Evolutionary conservation across 2,113 vertebrate species (phyloP), one percentile per base, ranked within the genome.

Genomic region (Prochilodus magdalenae): DNA sequence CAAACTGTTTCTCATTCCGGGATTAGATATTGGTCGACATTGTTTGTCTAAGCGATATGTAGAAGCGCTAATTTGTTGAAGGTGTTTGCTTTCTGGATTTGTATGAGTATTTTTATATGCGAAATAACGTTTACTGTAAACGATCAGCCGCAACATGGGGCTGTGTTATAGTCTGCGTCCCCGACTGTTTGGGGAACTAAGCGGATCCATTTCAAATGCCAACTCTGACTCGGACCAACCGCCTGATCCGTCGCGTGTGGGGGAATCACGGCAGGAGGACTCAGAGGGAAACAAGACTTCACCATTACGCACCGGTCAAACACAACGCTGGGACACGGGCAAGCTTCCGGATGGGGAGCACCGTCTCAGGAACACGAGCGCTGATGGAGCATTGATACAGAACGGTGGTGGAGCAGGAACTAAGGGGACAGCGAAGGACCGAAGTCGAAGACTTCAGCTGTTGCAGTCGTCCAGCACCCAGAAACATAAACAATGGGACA

Each of bases 151-250:
- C 90, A 93, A 91, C 92, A 98, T 98, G 97, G 97, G 97, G 92
- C 94, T 98, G 91, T 98, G 97, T 91, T 97, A 98, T 92, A 98
- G 97, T 86, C 90, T 98, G 92, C 95, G 97, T 88, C 97, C 97
- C 90, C 95, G 96, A 92, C 95, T 98, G 87, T 97, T 98, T 89
- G 96, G 96, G 77, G 94, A 94, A 82, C 87, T 95, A 79, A 95
- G 92, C 85, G 96, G 94, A 67, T 94, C 93, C 84, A 91, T 95
- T 89, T 94, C 94, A 81, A 95, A 93, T 88, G 88, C 93, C 36
- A 91, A 94, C 88, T 94, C 91, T 80, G 93, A 95, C 87, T 92
- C 94, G 27, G 95, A 95, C 73, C 91, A 89, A 82, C 92, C 89
- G 70, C 90, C 84, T 4, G 93, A 94, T 84, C 80, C 92, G 59